Evolutionary conservation across 2,888 invertebrate species (phyloP), one percentile per base, ranked within the genome.

Genomic region (Prosapia bicincta): DNA sequence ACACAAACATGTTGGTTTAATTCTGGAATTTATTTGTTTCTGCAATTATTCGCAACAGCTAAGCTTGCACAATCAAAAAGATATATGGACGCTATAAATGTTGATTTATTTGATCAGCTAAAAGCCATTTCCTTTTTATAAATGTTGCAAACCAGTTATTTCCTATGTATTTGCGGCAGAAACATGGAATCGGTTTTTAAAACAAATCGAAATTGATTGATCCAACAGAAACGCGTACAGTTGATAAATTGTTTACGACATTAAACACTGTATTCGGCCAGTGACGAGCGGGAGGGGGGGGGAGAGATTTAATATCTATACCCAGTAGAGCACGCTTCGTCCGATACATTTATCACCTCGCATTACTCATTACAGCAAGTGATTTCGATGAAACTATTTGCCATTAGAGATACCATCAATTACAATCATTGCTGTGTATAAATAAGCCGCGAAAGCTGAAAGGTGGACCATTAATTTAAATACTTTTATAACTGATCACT

Each of bases 191-290:
- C 54, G 20, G 54, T 54, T 54, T 54, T 54, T 20, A 54, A 20
- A 54, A 54, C 54, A 54, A 54, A 54, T 54, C 54, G 54, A 54
- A 54, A 54, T 54, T 54, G 54, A 54, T 54, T 54, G 54, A 54
- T 54, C n/a, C 13, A 54, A 54, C 54, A 20, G n/a, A 54, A 54
- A 54, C 13, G 54, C 20, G 20, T 54, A 20, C 20, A 20, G 38
- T 38, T 38, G 54, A 54, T 54, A 54, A 54, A 54, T 54, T 54
- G 54, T 54, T 54, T 54, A 54, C 54, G 20, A 54, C 54, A 54
- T 54, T 54, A 54, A 9, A 20, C 54, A 54, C 20, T n/a, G n/a
- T n/a, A n/a, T n/a, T n/a, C n/a, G n/a, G n/a, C n/a, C n/a, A 13
- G 20, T 54, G 54, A 54, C 20, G 54, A 20, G n/a, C 3, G 54